Evolutionary conservation across 2,797 vertebrate genomes (phyloP), one percentile per base, ranked within the genome.

Genomic region (Luscinia megarhynchos): DNA sequence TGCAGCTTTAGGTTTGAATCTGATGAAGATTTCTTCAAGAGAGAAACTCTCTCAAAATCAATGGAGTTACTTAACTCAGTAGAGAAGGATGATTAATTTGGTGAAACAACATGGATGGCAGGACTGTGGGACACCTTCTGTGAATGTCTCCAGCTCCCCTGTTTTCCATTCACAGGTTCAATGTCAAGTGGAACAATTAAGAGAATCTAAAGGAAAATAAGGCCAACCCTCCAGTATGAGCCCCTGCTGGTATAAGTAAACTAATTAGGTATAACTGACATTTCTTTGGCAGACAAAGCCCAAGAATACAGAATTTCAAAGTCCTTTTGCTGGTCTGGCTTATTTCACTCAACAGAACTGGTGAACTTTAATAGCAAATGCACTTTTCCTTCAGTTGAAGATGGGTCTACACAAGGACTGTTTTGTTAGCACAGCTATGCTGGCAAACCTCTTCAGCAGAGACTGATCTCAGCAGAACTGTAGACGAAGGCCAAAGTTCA

Each of bases 311-410:
- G 85, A 90, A 73, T 87, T 91, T 83, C 68, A 77, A 84, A 95
- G 75, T 73, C 32, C 30, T 83, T 85, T 91, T 80, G 29, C 58
- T 85, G 50, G 15, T 72, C 66, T 96, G 90, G 58, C 43, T 94
- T 87, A 57, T 89, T 84, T 94, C 84, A 79, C 36, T 90, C 84
- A 84, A 51, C 84, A 89, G 78, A 92, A 54, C 36, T 50, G 30
- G 66, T 67, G 50, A 87, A 83, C 29, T 78, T 70, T 51, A 83
- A 48, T 66, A 81, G 41, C n/a, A 81, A 95, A 87, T 9, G 20
- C 62, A 66, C 84, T 93, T 93, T 90, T 64, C 46, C 54, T 61
- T 78, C 46, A 54, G 51, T 36, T 79, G 78, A 82, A 76, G 80
- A 72, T 46, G 40, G 48, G 34, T 50, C 58, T 84, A n/a, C 59